These are phyloP conservation scores for Strigops habroptila DNA, from an alignment of 2,113 vertebrate genomes.

Conservation along the genomic window DNA sequence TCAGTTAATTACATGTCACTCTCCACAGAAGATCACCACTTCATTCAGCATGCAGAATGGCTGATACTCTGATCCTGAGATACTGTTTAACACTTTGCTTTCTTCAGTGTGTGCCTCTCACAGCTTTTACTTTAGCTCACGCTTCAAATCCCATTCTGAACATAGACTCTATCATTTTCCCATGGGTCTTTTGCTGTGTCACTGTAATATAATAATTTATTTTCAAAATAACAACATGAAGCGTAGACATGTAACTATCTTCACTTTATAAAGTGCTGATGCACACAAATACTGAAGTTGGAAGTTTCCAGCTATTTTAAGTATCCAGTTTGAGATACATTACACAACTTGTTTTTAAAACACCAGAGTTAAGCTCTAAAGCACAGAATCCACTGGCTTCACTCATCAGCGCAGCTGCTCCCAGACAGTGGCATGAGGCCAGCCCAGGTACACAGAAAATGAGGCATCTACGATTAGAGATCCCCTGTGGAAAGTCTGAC, in stretches of 20 bases:
- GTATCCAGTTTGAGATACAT: background rate
- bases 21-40: background rate
- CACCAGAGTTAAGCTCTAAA: background rate
- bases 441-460: background rate
- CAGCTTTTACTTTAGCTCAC: background rate
- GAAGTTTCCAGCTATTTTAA: background rate
- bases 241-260: background rate
- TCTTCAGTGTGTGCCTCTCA: background rate
- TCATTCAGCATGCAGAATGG: background rate
- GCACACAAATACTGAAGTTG: background rate
- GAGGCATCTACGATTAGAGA: background rate
- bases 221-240: background rate
- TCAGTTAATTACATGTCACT: background rate
- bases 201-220: background rate
- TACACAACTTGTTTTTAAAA: background rate
- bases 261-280: background rate
- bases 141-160: background rate
- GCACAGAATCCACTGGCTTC: background rate
- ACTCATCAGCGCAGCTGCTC: accelerated
- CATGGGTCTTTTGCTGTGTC: background rate
- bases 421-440: accelerated
- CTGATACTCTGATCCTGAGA: background rate
- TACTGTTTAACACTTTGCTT: background rate
- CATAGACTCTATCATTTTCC: background rate
- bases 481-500: background rate